Evolutionary conservation across 2,797 vertebrate genomes (phyloP).

Genomic region (Peromyscus aztecus): DNA sequence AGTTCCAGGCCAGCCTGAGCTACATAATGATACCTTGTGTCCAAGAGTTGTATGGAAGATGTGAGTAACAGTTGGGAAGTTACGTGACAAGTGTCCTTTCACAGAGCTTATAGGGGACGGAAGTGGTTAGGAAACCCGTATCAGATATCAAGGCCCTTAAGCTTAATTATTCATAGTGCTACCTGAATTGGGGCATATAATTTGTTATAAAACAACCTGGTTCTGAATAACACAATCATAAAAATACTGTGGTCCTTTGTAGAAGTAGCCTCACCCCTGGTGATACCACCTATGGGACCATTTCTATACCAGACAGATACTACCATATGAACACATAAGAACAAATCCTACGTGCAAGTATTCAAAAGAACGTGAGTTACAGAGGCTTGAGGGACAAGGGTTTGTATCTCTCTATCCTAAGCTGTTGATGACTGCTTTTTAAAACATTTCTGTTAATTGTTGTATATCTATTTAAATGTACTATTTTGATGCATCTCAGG

Average conservation of each 20-base stretch:
- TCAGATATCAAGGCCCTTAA: background rate
- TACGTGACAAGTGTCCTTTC: background rate
- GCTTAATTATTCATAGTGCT: background rate
- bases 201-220: slow-evolving; percentile 30
- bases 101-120: background rate
- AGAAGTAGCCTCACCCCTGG: background rate
- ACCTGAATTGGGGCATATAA: background rate
- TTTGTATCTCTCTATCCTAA: background rate
- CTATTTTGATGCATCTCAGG: background rate
- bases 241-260: background rate
- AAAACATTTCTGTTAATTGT: background rate
- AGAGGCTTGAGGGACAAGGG: background rate
- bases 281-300: background rate
- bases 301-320: background rate
- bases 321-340: background rate
- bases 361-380: background rate
- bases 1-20: background rate
- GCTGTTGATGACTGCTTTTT: background rate
- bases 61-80: background rate
- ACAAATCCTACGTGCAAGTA: background rate
- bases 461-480: background rate
- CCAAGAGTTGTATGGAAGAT: background rate
- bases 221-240: background rate
- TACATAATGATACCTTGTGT: background rate
- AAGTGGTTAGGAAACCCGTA: background rate